phyloP scores from a whole-genome alignment of 1,140 invertebrate species.

The Armadillidium nasatum region DNA sequence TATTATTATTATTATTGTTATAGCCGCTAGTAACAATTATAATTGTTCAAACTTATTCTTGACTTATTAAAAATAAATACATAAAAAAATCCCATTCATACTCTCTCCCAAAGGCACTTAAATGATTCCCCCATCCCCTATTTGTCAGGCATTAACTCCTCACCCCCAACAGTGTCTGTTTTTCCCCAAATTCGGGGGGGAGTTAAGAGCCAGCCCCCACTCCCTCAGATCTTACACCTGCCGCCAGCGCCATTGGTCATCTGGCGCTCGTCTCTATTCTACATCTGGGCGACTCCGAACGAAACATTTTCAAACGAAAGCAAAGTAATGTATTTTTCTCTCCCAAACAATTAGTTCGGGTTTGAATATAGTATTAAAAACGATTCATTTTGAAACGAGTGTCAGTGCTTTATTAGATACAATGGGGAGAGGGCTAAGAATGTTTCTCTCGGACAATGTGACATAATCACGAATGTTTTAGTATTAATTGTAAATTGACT shows the following conservation, averaged over 20 bases:
- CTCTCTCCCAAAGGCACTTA: too few species aligned
- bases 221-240: neutral
- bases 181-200: neutral
- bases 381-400: neutral
- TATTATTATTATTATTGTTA: too few species aligned
- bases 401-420: neutral
- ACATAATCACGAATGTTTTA: neutral
- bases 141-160: neutral
- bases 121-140: too few species aligned
- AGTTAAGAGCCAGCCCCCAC: neutral
- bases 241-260: neutral
- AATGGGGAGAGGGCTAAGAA: neutral
- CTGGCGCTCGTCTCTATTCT: neutral
- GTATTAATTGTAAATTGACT: too few species aligned
- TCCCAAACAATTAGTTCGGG: neutral
- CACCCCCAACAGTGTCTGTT: neutral
- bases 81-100: too few species aligned
- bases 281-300: constrained; percentile 2
- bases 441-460: neutral
- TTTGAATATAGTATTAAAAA: neutral
- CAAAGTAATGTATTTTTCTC: neutral
- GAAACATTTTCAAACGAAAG: neutral
- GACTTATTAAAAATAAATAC: too few species aligned
- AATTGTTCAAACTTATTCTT: too few species aligned
- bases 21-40: too few species aligned